Evolutionary conservation across 2,797 vertebrate species (phyloP).

Genomic region (Trematomus bernacchii): DNA sequence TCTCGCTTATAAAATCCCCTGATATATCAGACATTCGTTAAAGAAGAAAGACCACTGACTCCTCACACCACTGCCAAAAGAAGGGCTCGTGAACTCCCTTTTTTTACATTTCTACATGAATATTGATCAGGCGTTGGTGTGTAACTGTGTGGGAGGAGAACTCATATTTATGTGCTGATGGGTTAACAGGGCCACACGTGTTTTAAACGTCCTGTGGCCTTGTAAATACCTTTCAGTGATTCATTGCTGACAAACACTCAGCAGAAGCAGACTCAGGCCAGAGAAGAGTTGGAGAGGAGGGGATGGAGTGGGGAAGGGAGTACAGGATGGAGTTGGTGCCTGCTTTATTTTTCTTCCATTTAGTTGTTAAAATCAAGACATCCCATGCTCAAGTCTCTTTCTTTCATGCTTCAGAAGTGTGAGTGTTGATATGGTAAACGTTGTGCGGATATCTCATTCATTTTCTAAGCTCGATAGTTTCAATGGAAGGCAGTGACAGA

Average conservation of each 20-base stretch:
- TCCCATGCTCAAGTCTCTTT: background rate
- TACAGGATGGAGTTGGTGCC: conserved; percentile 13
- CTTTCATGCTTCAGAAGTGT: conserved; percentile 7
- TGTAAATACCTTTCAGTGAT: conserved; percentile 82
- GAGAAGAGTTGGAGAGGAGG: conserved; percentile 34
- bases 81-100: background rate
- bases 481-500: conserved; percentile 38
- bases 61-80: background rate
- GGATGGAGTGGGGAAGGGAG: conserved; percentile 14
- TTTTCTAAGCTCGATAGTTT: conserved; percentile 26
- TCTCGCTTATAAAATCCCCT: conserved; percentile 52
- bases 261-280: conserved; percentile 56
- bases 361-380: conserved; percentile 16
- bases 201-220: conserved; percentile 80
- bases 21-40: conserved; percentile 21
- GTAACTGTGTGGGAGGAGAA: conserved; percentile 33
- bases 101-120: background rate
- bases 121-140: conserved; percentile 15
- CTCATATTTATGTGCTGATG: conserved; percentile 46
- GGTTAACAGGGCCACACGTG: conserved; percentile 73
- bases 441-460: background rate
- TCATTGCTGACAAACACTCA: conserved; percentile 72
- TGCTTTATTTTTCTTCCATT: conserved; percentile 26
- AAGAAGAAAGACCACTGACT: conserved; percentile 16
- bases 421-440: background rate